Percentiles rank a stretch among this genome's conserved stretches.
Conservation (phyloP, 1,140 invertebrate species). For the Formica exsecta region DNA sequence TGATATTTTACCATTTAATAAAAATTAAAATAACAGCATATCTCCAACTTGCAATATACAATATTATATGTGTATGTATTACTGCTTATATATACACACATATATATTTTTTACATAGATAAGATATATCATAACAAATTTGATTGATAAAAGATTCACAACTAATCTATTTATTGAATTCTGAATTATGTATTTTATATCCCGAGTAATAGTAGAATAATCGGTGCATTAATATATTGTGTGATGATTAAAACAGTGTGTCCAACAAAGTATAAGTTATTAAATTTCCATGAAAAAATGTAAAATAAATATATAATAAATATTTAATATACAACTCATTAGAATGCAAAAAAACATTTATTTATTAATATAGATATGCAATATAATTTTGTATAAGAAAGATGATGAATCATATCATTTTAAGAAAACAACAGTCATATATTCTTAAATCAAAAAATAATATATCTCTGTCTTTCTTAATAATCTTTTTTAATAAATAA, state of each 20-base stretch:
- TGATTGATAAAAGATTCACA: background rate
- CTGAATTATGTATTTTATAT: background rate
- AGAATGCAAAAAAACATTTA: background rate
- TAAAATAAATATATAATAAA: background rate
- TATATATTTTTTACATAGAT: background rate
- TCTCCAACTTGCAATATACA: background rate
- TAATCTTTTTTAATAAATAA: background rate
- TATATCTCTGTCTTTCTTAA: background rate
- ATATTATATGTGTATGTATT: background rate
- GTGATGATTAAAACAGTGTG: slow-evolving; percentile 4
- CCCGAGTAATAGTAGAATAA: background rate
- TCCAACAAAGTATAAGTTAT: background rate
- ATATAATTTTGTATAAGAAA: background rate
- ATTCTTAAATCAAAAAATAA: background rate
- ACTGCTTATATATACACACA: too few species aligned
- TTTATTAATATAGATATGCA: slow-evolving; percentile 16
- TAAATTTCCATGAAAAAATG: slow-evolving; percentile 12
- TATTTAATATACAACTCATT: background rate
- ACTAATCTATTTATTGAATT: slow-evolving; percentile 5
- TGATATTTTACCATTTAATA: slow-evolving; percentile 1
- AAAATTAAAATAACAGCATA: background rate
- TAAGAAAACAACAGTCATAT: background rate
- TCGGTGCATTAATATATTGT: background rate
- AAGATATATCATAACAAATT: background rate
- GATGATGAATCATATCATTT: background rate